phyloP scores from a whole-genome alignment of 1,140 invertebrate species.

The Drosophila lini region DNA sequence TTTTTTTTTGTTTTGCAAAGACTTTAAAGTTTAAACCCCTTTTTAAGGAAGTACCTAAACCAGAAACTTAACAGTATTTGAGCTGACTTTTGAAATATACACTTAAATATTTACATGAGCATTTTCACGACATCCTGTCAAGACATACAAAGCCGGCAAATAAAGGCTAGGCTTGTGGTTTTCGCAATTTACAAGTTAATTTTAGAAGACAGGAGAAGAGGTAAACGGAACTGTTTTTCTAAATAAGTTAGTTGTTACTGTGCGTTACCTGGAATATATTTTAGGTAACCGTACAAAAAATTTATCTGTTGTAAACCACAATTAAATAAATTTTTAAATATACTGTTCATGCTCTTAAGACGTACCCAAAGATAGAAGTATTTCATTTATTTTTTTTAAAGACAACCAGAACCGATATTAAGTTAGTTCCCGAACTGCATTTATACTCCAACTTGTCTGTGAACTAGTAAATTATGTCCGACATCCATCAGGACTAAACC shows the following conservation, averaged over 20 bases:
- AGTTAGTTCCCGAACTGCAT: background rate
- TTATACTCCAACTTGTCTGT: background rate
- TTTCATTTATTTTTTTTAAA: too few relatives aligned
- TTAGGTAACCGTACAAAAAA: too few relatives aligned
- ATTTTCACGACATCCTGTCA: slow-evolving; percentile 12
- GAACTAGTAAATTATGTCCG: background rate
- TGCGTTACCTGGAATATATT: too few relatives aligned
- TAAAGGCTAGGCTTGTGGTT: background rate
- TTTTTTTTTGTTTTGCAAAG: too few relatives aligned
- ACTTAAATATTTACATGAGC: slow-evolving; percentile 3
- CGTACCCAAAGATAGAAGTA: too few relatives aligned
- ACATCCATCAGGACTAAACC: background rate
- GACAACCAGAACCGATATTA: background rate
- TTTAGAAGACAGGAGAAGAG: background rate
- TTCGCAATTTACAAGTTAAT: background rate
- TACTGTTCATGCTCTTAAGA: too few relatives aligned
- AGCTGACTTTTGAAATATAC: background rate
- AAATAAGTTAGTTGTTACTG: too few relatives aligned
- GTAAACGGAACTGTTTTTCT: background rate
- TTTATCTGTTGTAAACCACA: too few relatives aligned
- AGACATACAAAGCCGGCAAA: background rate
- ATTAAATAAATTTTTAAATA: too few relatives aligned
- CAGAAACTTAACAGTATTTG: background rate
- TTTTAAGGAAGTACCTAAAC: background rate
- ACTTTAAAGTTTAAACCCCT: too few relatives aligned